These are phyloP conservation scores for Daktulosphaira vitifoliae DNA, from an alignment of 1,140 invertebrate genomes.

Conservation along the genomic window DNA sequence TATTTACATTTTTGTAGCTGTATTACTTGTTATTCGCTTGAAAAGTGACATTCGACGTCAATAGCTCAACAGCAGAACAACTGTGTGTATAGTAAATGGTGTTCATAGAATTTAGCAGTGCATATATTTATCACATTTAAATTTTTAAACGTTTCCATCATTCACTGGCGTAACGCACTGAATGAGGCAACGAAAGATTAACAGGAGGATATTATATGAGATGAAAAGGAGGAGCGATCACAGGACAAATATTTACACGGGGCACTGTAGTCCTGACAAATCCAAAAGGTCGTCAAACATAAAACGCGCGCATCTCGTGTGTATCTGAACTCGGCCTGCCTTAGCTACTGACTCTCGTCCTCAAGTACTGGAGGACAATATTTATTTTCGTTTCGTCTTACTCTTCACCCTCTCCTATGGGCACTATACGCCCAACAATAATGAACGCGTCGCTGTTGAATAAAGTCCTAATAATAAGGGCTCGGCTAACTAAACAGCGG, in stretches of 20 bases:
- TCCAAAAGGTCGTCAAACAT: slow-evolving; percentile 31
- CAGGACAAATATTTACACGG: slow-evolving; percentile 16
- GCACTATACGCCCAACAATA: not conserved
- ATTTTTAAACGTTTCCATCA: no score
- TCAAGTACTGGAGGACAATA: slow-evolving; percentile 16
- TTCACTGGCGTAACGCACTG: no score
- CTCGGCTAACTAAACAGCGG: slow-evolving; percentile 22
- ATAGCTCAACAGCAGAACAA: no score
- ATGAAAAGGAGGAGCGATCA: not conserved
- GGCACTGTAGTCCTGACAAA: slow-evolving; percentile 13
- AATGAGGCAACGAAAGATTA: not conserved
- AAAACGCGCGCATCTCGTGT: slow-evolving; percentile 20
- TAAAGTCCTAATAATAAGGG: slow-evolving; percentile 12
- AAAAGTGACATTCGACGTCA: no score
- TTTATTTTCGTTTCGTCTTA: slow-evolving; percentile 4
- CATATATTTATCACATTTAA: no score
- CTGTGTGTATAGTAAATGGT: no score
- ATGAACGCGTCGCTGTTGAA: not conserved
- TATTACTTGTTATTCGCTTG: no score
- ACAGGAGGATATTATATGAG: not conserved
- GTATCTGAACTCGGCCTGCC: not conserved
- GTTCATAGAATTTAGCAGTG: no score
- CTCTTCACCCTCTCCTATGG: not conserved
- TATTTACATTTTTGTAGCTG: no score
- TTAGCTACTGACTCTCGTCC: slow-evolving; percentile 12